Conservation (phyloP, 1,140 invertebrate genomes). For the Palaemon carinicauda region DNA sequence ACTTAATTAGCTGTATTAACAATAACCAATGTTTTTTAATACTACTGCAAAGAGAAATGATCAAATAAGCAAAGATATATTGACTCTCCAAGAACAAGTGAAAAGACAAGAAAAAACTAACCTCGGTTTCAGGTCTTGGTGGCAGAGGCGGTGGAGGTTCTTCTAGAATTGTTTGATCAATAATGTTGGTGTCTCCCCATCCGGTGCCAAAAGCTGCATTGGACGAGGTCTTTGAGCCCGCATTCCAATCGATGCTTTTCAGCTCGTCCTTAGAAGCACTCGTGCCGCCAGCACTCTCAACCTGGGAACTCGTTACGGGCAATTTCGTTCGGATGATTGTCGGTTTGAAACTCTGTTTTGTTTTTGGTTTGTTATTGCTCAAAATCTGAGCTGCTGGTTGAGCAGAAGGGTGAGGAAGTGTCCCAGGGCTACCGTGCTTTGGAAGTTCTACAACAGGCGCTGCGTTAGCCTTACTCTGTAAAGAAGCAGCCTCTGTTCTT, state of each 20-base stretch:
- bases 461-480: background rate
- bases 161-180: conserved; percentile 40
- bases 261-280: background rate
- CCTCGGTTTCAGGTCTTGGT: conserved; percentile 42
- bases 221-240: background rate
- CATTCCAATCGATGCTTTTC: conserved; percentile 21
- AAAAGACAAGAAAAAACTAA: background rate
- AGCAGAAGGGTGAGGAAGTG: background rate
- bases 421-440: background rate
- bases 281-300: conserved; percentile 27
- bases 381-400: background rate
- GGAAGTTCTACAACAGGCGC: background rate
- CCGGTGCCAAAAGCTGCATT: background rate
- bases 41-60: too few relatives aligned
- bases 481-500: background rate
- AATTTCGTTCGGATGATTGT: conserved; percentile 46
- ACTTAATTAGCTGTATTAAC: too few relatives aligned
- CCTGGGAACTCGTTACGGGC: conserved; percentile 24
- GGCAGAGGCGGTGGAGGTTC: conserved; percentile 43
- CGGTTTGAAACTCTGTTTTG: conserved; percentile 7
- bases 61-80: too few relatives aligned
- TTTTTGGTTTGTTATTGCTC: background rate
- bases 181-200: conserved; percentile 2
- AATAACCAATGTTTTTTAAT: too few relatives aligned
- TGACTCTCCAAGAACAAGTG: too few relatives aligned